A percentile compares a stretch with the other conserved stretches of the same genome.
phyloP scores from a whole-genome alignment of 2,888 invertebrate genomes.

The Desoria tigrina region DNA sequence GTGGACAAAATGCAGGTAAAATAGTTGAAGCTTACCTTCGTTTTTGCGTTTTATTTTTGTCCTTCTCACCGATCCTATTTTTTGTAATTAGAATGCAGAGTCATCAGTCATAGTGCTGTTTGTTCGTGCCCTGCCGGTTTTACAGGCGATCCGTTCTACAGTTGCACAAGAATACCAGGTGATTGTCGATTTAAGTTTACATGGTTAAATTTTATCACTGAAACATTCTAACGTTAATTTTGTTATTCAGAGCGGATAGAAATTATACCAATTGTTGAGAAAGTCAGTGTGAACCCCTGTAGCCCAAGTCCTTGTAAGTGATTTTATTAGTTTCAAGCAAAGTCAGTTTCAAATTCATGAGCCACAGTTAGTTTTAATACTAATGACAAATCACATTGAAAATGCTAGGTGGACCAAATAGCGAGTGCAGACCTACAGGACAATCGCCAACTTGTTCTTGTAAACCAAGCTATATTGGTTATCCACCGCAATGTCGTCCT shows the following conservation, averaged over 20 bases:
- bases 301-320: slow-evolving; percentile 68
- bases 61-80: too few relatives aligned
- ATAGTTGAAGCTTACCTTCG: too few relatives aligned
- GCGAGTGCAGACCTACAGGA: slow-evolving; percentile 75
- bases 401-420: slow-evolving; percentile 70
- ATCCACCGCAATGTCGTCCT: slow-evolving; percentile 64
- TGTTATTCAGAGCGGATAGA: slow-evolving; percentile 12
- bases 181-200: slow-evolving; percentile 10
- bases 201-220: slow-evolving; percentile 11
- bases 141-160: slow-evolving; percentile 44
- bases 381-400: too few relatives aligned
- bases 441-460: slow-evolving; percentile 77
- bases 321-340: too few relatives aligned
- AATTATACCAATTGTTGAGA: slow-evolving; percentile 4
- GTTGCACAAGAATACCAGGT: slow-evolving; percentile 37
- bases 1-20: slow-evolving; percentile 20
- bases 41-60: too few relatives aligned
- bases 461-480: slow-evolving; percentile 74
- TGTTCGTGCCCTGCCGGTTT: slow-evolving; percentile 60
- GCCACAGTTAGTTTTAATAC: too few relatives aligned
- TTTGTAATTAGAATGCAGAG: slow-evolving; percentile 52
- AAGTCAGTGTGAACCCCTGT: slow-evolving; percentile 63
- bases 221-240: slow-evolving; percentile 1
- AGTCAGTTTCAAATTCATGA: too few relatives aligned
- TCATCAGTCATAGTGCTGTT: slow-evolving; percentile 60